Conservation (phyloP, 1,140 invertebrate genomes). For the Aphis gossypii region DNA sequence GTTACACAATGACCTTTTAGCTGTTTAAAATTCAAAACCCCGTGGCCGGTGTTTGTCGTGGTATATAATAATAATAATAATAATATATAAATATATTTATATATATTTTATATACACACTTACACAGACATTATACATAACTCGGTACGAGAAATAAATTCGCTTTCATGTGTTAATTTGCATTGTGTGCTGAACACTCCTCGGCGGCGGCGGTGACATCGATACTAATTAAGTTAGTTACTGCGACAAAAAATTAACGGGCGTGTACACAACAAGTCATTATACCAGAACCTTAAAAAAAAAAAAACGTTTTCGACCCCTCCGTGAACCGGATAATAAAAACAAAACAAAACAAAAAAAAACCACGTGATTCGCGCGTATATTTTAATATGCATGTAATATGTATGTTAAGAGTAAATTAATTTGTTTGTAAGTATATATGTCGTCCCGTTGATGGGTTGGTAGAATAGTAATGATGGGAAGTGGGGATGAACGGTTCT, state of each 20-base stretch:
- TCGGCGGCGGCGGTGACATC: not conserved
- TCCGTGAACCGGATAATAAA: not conserved
- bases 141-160: not conserved
- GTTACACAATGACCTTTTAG: conserved; percentile 3
- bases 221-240: conserved; percentile 17
- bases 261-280: not conserved
- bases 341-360: not conserved
- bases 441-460: not conserved
- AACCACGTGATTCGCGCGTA: not conserved
- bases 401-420: not conserved
- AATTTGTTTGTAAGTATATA: not conserved
- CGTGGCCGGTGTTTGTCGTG: not conserved
- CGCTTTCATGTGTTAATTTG: conserved; percentile 15
- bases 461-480: too few species aligned
- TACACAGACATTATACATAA: not conserved
- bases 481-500: not conserved
- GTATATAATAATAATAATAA: not conserved
- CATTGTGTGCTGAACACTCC: not conserved
- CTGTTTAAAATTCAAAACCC: conserved; percentile 15
- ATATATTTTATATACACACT: not conserved
- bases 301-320: not conserved
- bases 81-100: not conserved
- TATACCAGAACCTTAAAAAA: not conserved
- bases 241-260: not conserved
- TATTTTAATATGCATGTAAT: not conserved